phyloP scores from a whole-genome alignment of 2,113 vertebrate species.

The Cinclus mexicanus region DNA sequence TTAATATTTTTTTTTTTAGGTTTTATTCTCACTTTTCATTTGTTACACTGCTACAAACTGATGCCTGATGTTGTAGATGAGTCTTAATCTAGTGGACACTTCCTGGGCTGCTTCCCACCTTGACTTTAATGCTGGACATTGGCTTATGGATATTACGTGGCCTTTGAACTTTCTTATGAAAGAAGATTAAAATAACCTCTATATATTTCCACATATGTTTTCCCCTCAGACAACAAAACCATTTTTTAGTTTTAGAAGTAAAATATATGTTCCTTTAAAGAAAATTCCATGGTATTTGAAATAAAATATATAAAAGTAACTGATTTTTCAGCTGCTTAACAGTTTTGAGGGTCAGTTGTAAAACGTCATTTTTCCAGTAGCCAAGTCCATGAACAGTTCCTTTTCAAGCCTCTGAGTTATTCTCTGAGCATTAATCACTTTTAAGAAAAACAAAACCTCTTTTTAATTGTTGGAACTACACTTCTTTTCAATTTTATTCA shows the following conservation, averaged over 20 bases:
- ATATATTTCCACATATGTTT: not conserved
- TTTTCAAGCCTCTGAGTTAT: slow-evolving; percentile 27
- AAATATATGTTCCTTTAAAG: not conserved
- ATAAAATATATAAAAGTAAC: not conserved
- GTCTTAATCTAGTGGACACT: not conserved
- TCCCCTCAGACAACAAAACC: not conserved
- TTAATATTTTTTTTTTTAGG: too few species aligned
- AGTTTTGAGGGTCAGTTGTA: not conserved
- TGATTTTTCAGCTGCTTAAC: not conserved
- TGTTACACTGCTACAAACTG: not conserved
- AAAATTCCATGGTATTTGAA: not conserved
- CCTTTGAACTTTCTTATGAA: not conserved
- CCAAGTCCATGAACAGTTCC: not conserved
- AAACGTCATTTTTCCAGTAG: slow-evolving; percentile 22
- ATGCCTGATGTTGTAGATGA: not conserved
- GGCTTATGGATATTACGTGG: not conserved
- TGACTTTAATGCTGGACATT: not conserved
- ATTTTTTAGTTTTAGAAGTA: not conserved
- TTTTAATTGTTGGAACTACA: not conserved
- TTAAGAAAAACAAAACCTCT: slow-evolving; percentile 4
- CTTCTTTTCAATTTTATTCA: not conserved
- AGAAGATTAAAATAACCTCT: not conserved
- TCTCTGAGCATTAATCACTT: slow-evolving; percentile 35
- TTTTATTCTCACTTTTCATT: not conserved
- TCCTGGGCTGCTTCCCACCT: not conserved